Conservation (phyloP, 2,888 invertebrate genomes). For the Frankliniella fusca region DNA sequence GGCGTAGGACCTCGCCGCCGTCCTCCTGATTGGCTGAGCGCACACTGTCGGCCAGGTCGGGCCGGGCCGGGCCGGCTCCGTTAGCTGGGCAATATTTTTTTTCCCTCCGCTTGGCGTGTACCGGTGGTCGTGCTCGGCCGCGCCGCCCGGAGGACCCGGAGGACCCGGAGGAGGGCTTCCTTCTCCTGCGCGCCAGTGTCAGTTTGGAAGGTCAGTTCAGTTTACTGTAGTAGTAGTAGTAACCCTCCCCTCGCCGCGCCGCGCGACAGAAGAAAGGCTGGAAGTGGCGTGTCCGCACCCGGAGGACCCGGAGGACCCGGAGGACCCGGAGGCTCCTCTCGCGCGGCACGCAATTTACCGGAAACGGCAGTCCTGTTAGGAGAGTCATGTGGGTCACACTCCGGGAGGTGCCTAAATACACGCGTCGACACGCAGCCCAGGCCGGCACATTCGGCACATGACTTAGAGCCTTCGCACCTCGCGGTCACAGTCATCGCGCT, state of each 20-base stretch:
- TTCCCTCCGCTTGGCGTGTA: neutral
- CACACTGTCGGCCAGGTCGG: neutral
- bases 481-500: too few relatives aligned
- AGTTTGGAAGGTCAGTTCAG: neutral
- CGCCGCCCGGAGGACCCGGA: neutral
- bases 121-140: neutral
- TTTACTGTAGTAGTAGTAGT: neutral
- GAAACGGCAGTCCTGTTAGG: neutral
- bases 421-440: too few relatives aligned
- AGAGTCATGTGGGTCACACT: too few relatives aligned
- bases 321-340: neutral
- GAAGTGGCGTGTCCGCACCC: neutral
- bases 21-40: neutral
- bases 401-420: too few relatives aligned
- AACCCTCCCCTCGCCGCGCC: neutral
- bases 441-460: too few relatives aligned
- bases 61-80: neutral
- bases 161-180: neutral
- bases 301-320: neutral
- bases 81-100: neutral
- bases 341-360: neutral
- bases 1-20: neutral
- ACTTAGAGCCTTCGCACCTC: too few relatives aligned
- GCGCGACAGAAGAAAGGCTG: neutral
- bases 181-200: neutral